Conservation (phyloP, 1,140 invertebrate genomes). For the fruit fly (Drosophila melanogaster) region DNA sequence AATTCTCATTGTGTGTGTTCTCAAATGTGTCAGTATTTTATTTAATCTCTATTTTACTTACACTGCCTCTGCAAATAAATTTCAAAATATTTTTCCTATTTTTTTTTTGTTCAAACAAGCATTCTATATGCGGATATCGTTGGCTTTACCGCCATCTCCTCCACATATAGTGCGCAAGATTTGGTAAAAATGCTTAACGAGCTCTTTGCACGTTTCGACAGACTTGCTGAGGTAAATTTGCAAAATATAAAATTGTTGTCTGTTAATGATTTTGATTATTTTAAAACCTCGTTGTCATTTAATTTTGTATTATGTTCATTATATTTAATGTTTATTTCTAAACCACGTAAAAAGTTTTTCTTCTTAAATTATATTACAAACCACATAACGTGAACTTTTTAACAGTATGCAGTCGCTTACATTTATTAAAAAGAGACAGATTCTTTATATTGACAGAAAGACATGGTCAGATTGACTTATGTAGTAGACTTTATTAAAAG, state of each 20-base stretch:
- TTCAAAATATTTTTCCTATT: conserved; percentile 1
- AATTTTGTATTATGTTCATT: not conserved
- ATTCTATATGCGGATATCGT: conserved; percentile 97
- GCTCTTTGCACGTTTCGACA: conserved; percentile 96
- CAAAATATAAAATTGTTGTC: conserved; percentile 5
- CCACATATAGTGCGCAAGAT: conserved; percentile 96
- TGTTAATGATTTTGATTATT: conserved; percentile 27
- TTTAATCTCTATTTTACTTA: conserved; percentile 10
- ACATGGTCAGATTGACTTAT: no score
- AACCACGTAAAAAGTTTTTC: no score
- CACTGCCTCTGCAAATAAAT: conserved; percentile 36
- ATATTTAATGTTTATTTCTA: no score
- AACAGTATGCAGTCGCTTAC: no score
- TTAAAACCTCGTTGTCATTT: conserved; percentile 12
- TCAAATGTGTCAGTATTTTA: no score
- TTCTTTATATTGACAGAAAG: no score
- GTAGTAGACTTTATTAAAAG: no score
- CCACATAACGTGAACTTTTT: no score
- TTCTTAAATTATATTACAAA: no score
- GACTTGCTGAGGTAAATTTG: conserved; percentile 91
- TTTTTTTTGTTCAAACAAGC: conserved; percentile 82
- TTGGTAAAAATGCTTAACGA: conserved; percentile 97
- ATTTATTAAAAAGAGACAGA: no score
- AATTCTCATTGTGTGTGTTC: no score
- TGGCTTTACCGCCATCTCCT: conserved; percentile 97